Percentiles rank a stretch among this genome's conserved stretches.
Evolutionary conservation across 2,113 vertebrate genomes (phyloP).

Genomic region (Atherinomorus stipes): DNA sequence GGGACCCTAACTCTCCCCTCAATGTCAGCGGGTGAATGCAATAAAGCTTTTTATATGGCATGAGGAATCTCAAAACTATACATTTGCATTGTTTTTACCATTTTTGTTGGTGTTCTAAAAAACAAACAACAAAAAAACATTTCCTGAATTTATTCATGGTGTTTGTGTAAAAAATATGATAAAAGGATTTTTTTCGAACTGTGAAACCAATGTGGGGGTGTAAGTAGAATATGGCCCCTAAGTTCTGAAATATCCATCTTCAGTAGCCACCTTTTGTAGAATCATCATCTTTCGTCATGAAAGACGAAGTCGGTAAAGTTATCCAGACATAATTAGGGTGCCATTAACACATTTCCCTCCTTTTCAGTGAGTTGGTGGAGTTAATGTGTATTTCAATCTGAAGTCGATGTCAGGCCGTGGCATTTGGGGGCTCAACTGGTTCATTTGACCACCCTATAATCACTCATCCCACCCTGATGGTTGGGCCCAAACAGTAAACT

Average conservation of each 20-base stretch:
- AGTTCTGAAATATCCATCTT: too few relatives aligned
- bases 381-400: neutral
- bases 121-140: neutral
- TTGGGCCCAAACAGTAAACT: too few relatives aligned
- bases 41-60: slow-evolving; percentile 41
- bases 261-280: too few relatives aligned
- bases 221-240: neutral
- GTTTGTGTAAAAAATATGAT: neutral
- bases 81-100: slow-evolving; percentile 1
- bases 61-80: slow-evolving; percentile 23
- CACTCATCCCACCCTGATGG: too few relatives aligned
- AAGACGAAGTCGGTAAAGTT: neutral
- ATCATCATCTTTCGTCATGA: neutral
- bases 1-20: slow-evolving; percentile 61
- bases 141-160: neutral
- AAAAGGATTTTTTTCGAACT: neutral
- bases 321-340: too few relatives aligned
- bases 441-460: neutral
- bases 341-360: neutral
- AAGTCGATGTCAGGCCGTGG: neutral
- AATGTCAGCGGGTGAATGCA: slow-evolving; percentile 66
- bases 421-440: neutral
- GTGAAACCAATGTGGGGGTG: neutral
- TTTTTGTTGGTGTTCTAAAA: neutral
- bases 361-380: neutral